Base-by-base conservation (phyloP, 2,797 vertebrate species). In the Pipistrellus pipistrellus region DNA sequence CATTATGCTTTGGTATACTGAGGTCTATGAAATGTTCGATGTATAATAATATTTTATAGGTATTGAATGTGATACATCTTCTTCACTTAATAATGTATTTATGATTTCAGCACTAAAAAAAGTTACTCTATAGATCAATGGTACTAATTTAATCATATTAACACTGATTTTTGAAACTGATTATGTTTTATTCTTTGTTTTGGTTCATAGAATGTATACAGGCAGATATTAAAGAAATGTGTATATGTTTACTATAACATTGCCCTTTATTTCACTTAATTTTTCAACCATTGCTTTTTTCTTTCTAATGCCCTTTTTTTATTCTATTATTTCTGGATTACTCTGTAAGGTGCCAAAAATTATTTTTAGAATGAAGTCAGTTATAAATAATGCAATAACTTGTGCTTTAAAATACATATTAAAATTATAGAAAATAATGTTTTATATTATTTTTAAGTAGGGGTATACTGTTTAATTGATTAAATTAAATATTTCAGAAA, bases 401-500 rank as follows among this genome's bases (percentile, higher is more conserved):
- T 51, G 1, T 57, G 51, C 18, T 89, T 88, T 46, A 81, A 75
- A 30, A 51, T 64, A 44, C 48, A 21, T 44, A 38, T n/a, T 55
- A 51, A 48, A 90, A 77, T 77, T 41, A 80, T 84, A 57, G 6
- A 92, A 86, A 91, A 57, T 25, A 66, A 68, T 32, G 17, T 30
- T 81, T 71, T 44, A 6, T 4, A 17, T 62, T 94, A 44, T 44
- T 44, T 92, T 92, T 57, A 27, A n/a, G 62, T 62, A n/a, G 0
- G 1, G 68, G 6, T 80, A 3, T 2, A 68, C 20, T 69, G 86
- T 80, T 62, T 53, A 66, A 32, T 44, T 53, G 11, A 80, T 17
- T 68, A 82, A 76, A 55, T 59, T 87, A 81, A 88, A 27, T 92
- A 82, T 90, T 92, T 85, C 38, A 57, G 25, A 57, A 83, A 85